These are phyloP conservation scores for Atta texana DNA, from an alignment of 1,140 invertebrate genomes.

Conservation along the genomic window DNA sequence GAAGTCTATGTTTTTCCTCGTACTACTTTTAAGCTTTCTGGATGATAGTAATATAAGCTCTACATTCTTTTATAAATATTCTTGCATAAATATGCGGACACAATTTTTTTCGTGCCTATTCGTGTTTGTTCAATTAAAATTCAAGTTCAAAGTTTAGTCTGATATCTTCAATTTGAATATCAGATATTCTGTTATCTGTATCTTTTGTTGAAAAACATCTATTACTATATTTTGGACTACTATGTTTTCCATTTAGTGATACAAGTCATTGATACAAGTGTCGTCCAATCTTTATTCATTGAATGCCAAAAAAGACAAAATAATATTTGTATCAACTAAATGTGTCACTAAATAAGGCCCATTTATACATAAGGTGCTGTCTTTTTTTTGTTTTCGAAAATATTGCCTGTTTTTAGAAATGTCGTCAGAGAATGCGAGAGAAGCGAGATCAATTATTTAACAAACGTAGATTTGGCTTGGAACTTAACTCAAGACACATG, in stretches of 20 bases:
- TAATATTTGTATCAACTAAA: too few relatives aligned
- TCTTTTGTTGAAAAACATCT: too few relatives aligned
- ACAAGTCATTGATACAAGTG: too few relatives aligned
- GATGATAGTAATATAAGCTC: neutral
- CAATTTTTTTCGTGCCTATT: neutral
- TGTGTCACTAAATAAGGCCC: neutral
- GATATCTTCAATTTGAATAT: neutral
- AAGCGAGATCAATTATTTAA: conserved; percentile 81
- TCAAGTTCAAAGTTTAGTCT: neutral
- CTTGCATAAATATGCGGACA: neutral
- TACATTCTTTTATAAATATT: neutral
- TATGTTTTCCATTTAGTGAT: too few relatives aligned
- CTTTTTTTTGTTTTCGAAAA: neutral
- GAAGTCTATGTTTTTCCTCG: conserved; percentile 13
- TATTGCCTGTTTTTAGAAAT: conserved; percentile 74
- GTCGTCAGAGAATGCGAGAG: conserved; percentile 80
- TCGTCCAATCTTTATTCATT: too few relatives aligned
- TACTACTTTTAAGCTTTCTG: conserved; percentile 27
- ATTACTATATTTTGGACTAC: too few relatives aligned
- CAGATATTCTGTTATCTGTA: too few relatives aligned
- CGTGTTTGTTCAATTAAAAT: neutral
- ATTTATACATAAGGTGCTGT: neutral
- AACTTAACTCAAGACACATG: conserved; percentile 55
- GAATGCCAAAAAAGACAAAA: too few relatives aligned
- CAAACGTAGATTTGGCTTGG: conserved; percentile 69